A percentile compares a stretch with the other conserved stretches of the same genome.
Evolutionary conservation across 2,113 vertebrate species (phyloP).

Genomic region (Neopipo cinnamomea): DNA sequence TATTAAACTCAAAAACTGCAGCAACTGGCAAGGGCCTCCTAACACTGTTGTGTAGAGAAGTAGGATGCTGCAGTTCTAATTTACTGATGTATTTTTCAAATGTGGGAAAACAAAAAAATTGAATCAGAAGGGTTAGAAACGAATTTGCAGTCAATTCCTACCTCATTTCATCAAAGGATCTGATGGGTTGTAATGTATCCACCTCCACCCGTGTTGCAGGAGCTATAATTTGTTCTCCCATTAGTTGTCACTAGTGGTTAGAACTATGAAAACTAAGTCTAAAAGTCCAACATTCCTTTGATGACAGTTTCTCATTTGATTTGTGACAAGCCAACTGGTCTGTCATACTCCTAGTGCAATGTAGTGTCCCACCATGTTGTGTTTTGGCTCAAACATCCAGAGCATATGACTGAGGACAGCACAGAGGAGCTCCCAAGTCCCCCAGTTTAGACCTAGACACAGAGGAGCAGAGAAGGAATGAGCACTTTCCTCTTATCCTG

Average conservation of each 20-base stretch:
- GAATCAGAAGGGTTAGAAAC: neutral
- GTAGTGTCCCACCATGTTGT: neutral
- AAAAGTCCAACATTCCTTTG: neutral
- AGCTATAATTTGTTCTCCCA: neutral
- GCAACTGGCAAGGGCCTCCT: neutral
- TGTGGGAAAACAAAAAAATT: neutral
- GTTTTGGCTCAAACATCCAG: neutral
- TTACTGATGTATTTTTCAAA: neutral
- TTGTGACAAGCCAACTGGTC: neutral
- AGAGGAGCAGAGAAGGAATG: neutral
- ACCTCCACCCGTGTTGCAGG: neutral
- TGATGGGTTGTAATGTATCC: neutral
- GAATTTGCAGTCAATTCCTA: neutral
- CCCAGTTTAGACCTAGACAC: neutral
- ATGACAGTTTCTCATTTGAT: neutral
- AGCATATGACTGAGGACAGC: neutral
- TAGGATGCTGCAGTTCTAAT: neutral
- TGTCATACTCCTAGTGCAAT: neutral
- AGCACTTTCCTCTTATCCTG: neutral
- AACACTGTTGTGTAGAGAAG: neutral
- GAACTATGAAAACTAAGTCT: neutral
- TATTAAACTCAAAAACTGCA: neutral
- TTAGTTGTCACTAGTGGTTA: neutral
- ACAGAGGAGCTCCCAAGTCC: neutral
- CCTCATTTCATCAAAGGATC: neutral